Conservation (phyloP, 2,797 vertebrate genomes). For the Meda fulgida region DNA sequence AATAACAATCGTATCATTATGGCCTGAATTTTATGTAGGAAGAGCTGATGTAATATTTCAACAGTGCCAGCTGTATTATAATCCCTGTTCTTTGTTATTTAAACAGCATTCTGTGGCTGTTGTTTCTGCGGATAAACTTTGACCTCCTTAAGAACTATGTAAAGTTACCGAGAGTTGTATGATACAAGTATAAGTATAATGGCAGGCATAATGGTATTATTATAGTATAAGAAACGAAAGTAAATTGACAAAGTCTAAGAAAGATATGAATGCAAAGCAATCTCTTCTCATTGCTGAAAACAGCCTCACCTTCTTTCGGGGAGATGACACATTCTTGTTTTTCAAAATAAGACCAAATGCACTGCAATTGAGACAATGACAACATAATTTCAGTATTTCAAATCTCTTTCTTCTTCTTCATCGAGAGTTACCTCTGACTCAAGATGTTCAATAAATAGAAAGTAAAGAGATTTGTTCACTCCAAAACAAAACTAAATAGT, state of each 20-base stretch:
- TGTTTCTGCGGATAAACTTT: constrained; percentile 12
- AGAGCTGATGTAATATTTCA: background rate
- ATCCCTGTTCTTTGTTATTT: background rate
- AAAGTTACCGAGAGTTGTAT: background rate
- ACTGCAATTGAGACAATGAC: background rate
- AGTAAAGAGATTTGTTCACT: background rate
- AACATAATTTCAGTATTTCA: constrained; percentile 7
- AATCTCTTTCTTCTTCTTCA: background rate
- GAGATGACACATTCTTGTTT: background rate
- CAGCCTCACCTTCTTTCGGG: constrained; percentile 18
- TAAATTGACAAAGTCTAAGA: background rate
- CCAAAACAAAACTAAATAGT: background rate
- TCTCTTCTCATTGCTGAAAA: constrained; percentile 34
- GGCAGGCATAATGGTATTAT: background rate
- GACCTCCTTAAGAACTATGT: background rate
- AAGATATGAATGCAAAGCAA: constrained; percentile 31
- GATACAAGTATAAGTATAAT: background rate
- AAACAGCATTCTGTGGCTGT: constrained; percentile 3
- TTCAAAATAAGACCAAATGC: constrained; percentile 8
- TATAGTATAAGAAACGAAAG: background rate
- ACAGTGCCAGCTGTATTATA: constrained; percentile 1
- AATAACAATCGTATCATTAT: constrained; percentile 27
- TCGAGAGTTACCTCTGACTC: background rate
- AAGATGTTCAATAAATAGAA: background rate
- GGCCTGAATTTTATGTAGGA: background rate